A percentile compares a stretch with the other conserved stretches of the same genome.
Evolutionary conservation across 1,140 invertebrate genomes (phyloP).

Genomic region (Drosophila littoralis): DNA sequence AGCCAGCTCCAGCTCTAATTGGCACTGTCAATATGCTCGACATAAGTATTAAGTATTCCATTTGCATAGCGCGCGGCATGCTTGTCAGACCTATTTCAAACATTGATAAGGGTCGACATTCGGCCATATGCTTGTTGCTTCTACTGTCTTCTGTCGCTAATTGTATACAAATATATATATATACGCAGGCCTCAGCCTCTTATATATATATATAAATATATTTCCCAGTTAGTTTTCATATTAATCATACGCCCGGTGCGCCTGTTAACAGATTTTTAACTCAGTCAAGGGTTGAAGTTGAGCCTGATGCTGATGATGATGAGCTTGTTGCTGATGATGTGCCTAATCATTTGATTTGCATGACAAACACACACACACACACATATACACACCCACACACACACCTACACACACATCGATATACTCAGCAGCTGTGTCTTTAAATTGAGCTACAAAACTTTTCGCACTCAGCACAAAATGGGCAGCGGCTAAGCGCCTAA

Average conservation of each 20-base stretch:
- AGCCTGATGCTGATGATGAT: neutral
- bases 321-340: conserved; percentile 35
- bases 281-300: conserved; percentile 8
- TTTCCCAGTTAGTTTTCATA: conserved; percentile 28
- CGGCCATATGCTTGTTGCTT: conserved; percentile 39
- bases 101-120: conserved; percentile 50
- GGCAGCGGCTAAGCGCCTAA: conserved; percentile 67
- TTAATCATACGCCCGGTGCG: conserved; percentile 50
- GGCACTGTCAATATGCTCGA: conserved; percentile 74
- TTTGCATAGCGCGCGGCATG: conserved; percentile 46
- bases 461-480: conserved; percentile 71
- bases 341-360: conserved; percentile 78
- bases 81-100: conserved; percentile 50
- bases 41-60: conserved; percentile 49
- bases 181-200: neutral
- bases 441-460: conserved; percentile 53
- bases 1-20: conserved; percentile 67
- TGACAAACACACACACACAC: conserved; percentile 16
- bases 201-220: neutral
- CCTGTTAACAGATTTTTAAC: conserved; percentile 30
- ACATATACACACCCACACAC: conserved; percentile 4
- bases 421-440: conserved; percentile 43
- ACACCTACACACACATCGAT: conserved; percentile 6
- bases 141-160: conserved; percentile 57
- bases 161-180: conserved; percentile 69